A percentile compares a stretch with the other conserved stretches of the same genome.
phyloP scores from a whole-genome alignment of 2,888 invertebrate genomes.

The Hyalella azteca region DNA sequence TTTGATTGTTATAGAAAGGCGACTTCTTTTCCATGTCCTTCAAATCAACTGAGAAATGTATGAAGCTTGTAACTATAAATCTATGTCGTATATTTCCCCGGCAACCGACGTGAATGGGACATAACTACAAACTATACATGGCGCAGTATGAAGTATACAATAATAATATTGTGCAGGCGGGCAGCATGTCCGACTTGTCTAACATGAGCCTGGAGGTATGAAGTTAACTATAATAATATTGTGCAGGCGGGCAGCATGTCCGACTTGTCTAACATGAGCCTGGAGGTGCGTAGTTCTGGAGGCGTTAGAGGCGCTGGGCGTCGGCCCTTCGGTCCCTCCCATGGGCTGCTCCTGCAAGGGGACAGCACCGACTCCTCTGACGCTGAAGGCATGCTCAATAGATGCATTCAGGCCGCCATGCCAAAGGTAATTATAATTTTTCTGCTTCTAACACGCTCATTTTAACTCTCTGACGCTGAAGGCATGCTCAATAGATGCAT shows the following conservation, averaged over 20 bases:
- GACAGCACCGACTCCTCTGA: slow-evolving; percentile 47
- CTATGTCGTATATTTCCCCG: too few species aligned
- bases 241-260: slow-evolving; percentile 46
- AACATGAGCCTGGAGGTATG: slow-evolving; percentile 46
- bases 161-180: slow-evolving; percentile 39
- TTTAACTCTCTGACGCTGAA: slow-evolving; percentile 53
- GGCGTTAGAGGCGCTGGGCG: not conserved
- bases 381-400: slow-evolving; percentile 55
- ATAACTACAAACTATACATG: too few species aligned
- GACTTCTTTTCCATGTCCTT: too few species aligned
- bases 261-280: slow-evolving; percentile 51
- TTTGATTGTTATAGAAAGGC: too few species aligned
- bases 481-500: slow-evolving; percentile 58
- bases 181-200: slow-evolving; percentile 53
- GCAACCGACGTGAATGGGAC: too few species aligned
- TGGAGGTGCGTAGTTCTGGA: slow-evolving; percentile 5
- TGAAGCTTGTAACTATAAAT: too few species aligned
- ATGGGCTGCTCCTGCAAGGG: slow-evolving; percentile 39
- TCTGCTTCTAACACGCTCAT: too few species aligned
- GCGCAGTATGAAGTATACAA: too few species aligned
- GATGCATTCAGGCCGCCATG: slow-evolving; percentile 59
- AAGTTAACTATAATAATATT: too few species aligned
- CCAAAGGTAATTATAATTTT: slow-evolving; percentile 43
- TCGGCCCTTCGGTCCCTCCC: not conserved
- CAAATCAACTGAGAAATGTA: too few species aligned